Conservation (phyloP, 2,797 vertebrate species). For the Paedocypris micromegethes region DNA sequence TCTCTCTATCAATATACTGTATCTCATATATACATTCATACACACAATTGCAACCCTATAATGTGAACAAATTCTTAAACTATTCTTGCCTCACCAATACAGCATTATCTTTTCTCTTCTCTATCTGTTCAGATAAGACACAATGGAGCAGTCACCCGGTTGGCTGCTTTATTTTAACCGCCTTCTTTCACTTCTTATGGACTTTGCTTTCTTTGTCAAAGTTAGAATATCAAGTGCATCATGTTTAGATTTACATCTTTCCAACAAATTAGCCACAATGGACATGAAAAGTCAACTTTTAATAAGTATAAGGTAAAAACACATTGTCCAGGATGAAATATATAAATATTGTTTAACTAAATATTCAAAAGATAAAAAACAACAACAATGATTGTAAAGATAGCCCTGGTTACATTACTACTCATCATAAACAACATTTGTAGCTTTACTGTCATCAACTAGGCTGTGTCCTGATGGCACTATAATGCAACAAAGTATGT, state of each 20-base stretch:
- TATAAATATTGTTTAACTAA: not conserved
- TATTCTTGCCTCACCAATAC: constrained; percentile 50
- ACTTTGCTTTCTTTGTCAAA: constrained; percentile 60
- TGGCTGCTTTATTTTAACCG: constrained; percentile 34
- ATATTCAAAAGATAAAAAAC: no score
- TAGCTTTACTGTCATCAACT: no score
- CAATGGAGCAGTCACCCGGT: constrained; percentile 65
- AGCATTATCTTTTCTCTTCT: constrained; percentile 65
- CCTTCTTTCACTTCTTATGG: constrained; percentile 58
- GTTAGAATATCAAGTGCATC: constrained; percentile 36
- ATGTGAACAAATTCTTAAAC: constrained; percentile 5
- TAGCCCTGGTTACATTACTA: no score
- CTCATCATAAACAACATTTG: no score
- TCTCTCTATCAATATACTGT: no score
- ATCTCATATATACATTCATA: constrained; percentile 8
- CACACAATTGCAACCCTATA: constrained; percentile 22
- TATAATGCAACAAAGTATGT: constrained; percentile 27
- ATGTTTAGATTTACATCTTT: constrained; percentile 66
- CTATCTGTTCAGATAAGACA: constrained; percentile 68
- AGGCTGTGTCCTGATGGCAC: no score
- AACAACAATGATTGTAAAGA: no score
- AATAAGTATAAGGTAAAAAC: not conserved
- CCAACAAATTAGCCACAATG: constrained; percentile 53
- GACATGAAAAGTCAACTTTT: constrained; percentile 40
- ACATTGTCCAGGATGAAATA: not conserved